Evolutionary conservation across 92 coral and sea anemone species (phyloP), one percentile per base, ranked within the genome.

Genomic region (Porites rus): DNA sequence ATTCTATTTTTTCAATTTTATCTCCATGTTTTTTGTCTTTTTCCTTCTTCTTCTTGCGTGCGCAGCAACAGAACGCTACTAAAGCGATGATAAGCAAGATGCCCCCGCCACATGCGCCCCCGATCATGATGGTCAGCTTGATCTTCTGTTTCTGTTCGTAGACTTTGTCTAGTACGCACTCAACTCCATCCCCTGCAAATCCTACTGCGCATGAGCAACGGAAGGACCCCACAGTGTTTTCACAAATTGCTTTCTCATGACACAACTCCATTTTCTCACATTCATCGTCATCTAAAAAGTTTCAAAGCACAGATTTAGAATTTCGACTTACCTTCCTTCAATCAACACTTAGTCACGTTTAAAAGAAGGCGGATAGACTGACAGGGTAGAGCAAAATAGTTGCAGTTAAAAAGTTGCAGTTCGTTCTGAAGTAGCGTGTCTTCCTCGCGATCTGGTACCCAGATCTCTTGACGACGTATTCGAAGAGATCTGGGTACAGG

Each of bases 131-230:
- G 71, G 50, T 64, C 65, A 20, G 77, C 68, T 71, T 65, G 6
- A 72, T 82, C 53, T 87, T 66, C 54, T 79, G 43, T 21, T 82
- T 31, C 76, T 91, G 93, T 21, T 77, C 58, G 76, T 86, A 75
- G 3, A 82, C 86, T 56, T 76, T 67, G 80, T 87, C 91, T 21
- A 69, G 72, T 4, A 76, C 80, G 62, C 93, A 91, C 25, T 81
- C 76, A 6, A 17, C 24, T 6, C 93, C 93, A 46, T 91, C 91
- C 5, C 93, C 93, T n/a, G 93, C 93, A 38, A 58, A 91, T 43
- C 93, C 93, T 18, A 76, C 56, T 17, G 38, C 67, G 77, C 93
- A 91, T 16, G 72, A 22, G 78, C 93, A 91, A 18, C 60, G 62
- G 83, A 69, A 91, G 24, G 91, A 73, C 13, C 93, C 93, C 62